phyloP scores from a whole-genome alignment of 2,888 invertebrate species.

The Xestia xanthographa region DNA sequence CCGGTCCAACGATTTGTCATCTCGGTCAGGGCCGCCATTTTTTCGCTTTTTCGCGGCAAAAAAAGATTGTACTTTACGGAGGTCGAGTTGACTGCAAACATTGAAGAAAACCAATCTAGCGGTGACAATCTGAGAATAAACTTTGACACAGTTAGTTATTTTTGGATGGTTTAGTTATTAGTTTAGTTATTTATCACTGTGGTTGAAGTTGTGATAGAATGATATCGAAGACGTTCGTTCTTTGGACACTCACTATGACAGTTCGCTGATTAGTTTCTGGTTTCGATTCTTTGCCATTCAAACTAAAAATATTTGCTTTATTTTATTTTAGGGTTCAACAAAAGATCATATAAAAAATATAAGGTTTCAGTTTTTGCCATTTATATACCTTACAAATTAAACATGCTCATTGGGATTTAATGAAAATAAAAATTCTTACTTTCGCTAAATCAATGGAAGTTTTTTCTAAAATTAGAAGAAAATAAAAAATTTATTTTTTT shows the following conservation, averaged over 20 bases:
- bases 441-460: no score
- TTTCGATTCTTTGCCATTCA: not conserved
- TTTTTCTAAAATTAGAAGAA: not conserved
- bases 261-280: constrained; percentile 12
- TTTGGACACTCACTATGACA: not conserved
- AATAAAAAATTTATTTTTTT: not conserved
- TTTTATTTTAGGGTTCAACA: not conserved
- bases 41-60: constrained; percentile 55
- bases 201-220: constrained; percentile 3
- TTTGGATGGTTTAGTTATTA: constrained; percentile 25
- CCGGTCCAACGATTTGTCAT: constrained; percentile 58
- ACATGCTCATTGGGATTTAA: not conserved
- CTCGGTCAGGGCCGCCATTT: constrained; percentile 62
- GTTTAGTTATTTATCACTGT: constrained; percentile 25
- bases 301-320: not conserved
- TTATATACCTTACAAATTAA: not conserved
- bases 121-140: constrained; percentile 37
- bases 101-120: constrained; percentile 52
- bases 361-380: not conserved
- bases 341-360: not conserved
- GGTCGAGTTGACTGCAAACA: constrained; percentile 53
- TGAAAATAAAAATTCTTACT: not conserved
- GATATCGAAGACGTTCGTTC: not conserved
- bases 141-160: constrained; percentile 41
- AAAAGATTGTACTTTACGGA: constrained; percentile 33